These are phyloP conservation scores for Zaprionus africanus DNA, from an alignment of 1,140 invertebrate genomes.

Conservation along the genomic window DNA sequence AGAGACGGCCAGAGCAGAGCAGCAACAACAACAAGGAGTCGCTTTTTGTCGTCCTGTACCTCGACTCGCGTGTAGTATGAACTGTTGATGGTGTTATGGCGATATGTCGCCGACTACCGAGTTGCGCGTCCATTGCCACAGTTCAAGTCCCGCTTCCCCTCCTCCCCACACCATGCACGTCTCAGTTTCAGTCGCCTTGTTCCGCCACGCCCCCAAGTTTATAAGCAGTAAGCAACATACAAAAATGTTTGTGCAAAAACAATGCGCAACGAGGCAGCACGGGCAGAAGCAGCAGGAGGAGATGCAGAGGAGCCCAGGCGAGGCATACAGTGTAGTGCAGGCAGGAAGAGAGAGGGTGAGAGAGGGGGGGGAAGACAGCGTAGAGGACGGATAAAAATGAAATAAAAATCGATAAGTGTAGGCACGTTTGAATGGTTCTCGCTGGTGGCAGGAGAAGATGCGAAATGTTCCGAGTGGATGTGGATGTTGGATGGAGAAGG, in stretches of 20 bases:
- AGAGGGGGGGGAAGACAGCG: constrained; percentile 7
- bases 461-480: neutral
- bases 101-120: constrained; percentile 73
- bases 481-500: neutral
- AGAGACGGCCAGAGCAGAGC: constrained; percentile 11
- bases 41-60: constrained; percentile 37
- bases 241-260: constrained; percentile 75
- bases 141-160: constrained; percentile 7
- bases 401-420: constrained; percentile 82
- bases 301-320: neutral
- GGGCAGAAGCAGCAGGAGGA: neutral
- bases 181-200: constrained; percentile 19
- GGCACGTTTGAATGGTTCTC: constrained; percentile 65
- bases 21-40: constrained; percentile 39
- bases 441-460: constrained; percentile 15
- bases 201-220: constrained; percentile 37
- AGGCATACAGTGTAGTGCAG: constrained; percentile 4
- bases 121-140: constrained; percentile 33
- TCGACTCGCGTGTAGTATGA: constrained; percentile 55
- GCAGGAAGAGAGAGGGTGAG: neutral
- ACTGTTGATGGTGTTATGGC: constrained; percentile 82
- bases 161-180: neutral
- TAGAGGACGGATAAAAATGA: constrained; percentile 69
- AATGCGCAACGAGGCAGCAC: constrained; percentile 37
- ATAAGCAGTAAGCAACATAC: constrained; percentile 70